Evolutionary conservation across 2,797 vertebrate genomes (phyloP).

Genomic region (Lacerta agilis): DNA sequence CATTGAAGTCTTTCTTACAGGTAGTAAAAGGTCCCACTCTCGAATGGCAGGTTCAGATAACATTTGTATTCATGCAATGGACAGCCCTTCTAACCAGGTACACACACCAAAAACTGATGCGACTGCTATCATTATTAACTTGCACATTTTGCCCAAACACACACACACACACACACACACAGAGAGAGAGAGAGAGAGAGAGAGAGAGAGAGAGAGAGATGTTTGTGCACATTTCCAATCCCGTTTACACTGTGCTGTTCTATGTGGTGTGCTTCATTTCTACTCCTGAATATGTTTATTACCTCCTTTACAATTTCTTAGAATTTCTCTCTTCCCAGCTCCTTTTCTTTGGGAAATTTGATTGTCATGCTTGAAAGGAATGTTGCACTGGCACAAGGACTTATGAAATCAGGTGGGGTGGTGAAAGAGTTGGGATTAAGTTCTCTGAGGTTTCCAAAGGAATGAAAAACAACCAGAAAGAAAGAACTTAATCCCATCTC

Average conservation of each 20-base stretch:
- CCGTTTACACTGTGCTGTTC: neutral
- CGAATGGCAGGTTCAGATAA: neutral
- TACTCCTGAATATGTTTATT: neutral
- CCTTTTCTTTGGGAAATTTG: neutral
- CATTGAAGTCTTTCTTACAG: neutral
- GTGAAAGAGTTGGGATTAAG: constrained; percentile 17
- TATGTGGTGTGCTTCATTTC: neutral
- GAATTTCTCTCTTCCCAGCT: neutral
- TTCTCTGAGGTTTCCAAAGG: neutral
- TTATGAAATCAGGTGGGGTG: constrained; percentile 6
- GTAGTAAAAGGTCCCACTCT: neutral
- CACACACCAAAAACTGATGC: neutral
- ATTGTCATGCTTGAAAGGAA: neutral
- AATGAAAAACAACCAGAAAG: neutral
- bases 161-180: neutral
- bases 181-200: no score
- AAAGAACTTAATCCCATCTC: constrained; percentile 43
- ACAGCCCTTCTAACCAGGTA: neutral
- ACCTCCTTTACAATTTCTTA: neutral
- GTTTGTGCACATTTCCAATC: neutral
- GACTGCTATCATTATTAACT: neutral
- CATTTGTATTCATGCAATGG: neutral
- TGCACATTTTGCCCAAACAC: neutral
- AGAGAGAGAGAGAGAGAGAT: no score
- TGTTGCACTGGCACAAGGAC: neutral